phyloP scores from a whole-genome alignment of 2,113 vertebrate genomes.

The Sorex fumeus region DNA sequence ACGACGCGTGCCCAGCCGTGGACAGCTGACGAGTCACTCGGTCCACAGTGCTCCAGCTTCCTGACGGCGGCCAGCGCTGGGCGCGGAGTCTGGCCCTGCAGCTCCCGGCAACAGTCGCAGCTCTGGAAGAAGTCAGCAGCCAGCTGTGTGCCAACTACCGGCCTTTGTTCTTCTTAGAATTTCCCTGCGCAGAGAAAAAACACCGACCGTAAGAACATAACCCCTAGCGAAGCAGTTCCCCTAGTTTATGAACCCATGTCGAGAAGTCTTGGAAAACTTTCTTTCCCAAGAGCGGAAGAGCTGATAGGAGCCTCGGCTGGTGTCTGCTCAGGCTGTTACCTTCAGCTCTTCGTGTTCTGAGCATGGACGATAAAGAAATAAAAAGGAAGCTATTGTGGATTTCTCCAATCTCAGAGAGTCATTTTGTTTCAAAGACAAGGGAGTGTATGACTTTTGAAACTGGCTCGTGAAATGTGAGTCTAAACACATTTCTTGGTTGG shows the following conservation, averaged over 20 bases:
- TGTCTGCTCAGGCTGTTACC: not conserved
- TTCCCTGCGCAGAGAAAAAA: constrained; percentile 90
- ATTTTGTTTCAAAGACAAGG: constrained; percentile 44
- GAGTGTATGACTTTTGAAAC: not conserved
- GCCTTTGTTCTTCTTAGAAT: constrained; percentile 97
- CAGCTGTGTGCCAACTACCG: constrained; percentile 89
- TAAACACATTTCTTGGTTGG: constrained; percentile 23
- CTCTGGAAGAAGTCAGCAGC: constrained; percentile 65
- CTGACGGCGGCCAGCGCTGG: constrained; percentile 75
- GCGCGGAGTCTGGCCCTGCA: constrained; percentile 53
- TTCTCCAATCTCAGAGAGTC: constrained; percentile 43
- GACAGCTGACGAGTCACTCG: constrained; percentile 79
- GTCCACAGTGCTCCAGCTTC: constrained; percentile 71
- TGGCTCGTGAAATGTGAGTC: not conserved
- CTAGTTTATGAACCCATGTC: not conserved
- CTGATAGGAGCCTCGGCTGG: not conserved
- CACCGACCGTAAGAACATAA: constrained; percentile 66
- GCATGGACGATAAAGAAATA: not conserved
- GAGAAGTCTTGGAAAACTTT: not conserved
- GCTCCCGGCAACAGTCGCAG: constrained; percentile 80
- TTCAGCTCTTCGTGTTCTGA: not conserved
- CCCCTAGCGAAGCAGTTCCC: constrained; percentile 1
- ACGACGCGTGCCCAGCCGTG: constrained; percentile 84
- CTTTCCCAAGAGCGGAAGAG: not conserved
- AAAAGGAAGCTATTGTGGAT: constrained; percentile 13